Evolutionary conservation across 1,140 invertebrate genomes (phyloP), one percentile per base, ranked within the genome.

Genomic region (Aporrectodea caliginosa): DNA sequence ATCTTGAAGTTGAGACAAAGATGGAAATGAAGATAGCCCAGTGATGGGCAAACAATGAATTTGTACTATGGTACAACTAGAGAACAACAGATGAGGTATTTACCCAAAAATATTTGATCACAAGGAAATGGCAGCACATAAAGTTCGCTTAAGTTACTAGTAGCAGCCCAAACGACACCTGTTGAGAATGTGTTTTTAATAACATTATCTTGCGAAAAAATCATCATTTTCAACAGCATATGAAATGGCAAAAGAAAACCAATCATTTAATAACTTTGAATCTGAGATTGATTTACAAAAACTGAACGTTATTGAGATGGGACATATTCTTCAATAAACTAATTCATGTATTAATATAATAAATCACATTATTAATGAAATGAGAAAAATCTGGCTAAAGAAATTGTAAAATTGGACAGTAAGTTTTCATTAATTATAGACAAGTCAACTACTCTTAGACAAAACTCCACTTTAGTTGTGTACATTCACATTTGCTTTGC

Each of bases 91-190:
- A 2, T 72, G 2, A 72, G 2, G 70, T 72, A 2, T 72, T 72
- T 72, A 72, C 6, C 6, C 6, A 58, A 58, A 22, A 58, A 58
- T 58, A 58, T 58, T 58, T 22, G 43, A 58, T 58, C 43, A 72
- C 12, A 72, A 68, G 14, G 58, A 68, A 72, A 72, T 27, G 2
- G 70, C 70, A 27, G 70, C 70, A 72, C 70, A 72, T 27, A 72
- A 14, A 72, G 70, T 27, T 72, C 70, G 70, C 70, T 72, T 72
- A 72, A 72, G 70, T 12, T 72, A 2, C 70, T 72, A 72, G 27
- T 27, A 72, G 70, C 2, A 72, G 70, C 70, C 70, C 2, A 72
- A 14, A 29, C 70, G 27, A 27, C 70, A 72, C n/a, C 70, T 72
- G 27, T 72, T 72, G 70, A 72, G n/a, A 72, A 72, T 27, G 31